phyloP scores from a whole-genome alignment of 2,113 vertebrate genomes.

The Pterocles gutturalis region DNA sequence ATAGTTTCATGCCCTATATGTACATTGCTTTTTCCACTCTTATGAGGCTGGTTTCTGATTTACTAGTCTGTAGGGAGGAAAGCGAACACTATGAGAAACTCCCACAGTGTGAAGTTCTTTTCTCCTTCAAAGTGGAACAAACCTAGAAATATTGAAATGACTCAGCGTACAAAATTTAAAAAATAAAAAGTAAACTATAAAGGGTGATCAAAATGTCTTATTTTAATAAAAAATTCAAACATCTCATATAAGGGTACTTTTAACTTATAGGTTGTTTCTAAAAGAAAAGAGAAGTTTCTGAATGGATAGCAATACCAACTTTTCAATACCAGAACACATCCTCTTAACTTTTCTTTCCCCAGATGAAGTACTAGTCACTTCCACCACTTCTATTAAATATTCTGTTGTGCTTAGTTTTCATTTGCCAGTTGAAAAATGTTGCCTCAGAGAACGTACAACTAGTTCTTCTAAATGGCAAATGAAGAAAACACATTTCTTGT shows the following conservation, averaged over 20 bases:
- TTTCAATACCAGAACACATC: not conserved
- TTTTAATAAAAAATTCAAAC: not conserved
- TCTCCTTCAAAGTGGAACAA: not conserved
- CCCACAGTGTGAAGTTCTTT: not conserved
- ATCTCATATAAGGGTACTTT: not conserved
- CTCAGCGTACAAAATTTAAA: not conserved
- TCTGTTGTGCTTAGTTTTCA: not conserved
- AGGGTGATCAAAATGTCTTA: not conserved
- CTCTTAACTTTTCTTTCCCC: not conserved
- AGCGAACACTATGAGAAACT: not conserved
- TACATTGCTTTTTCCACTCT: not conserved
- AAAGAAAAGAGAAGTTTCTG: not conserved
- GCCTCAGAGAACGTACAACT: not conserved
- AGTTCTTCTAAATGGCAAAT: not conserved
- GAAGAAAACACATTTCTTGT: not conserved
- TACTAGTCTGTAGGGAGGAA: not conserved
- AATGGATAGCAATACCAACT: not conserved
- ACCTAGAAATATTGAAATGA: not conserved
- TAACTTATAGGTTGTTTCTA: not conserved
- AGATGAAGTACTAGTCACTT: not conserved
- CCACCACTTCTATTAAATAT: not conserved
- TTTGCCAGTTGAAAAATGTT: not conserved
- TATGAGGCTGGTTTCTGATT: not conserved
- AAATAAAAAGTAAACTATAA: not conserved
- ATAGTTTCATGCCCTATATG: not conserved